These are phyloP conservation scores for Malurus cyaneus DNA, from an alignment of 2,113 vertebrate genomes.

Conservation along the genomic window DNA sequence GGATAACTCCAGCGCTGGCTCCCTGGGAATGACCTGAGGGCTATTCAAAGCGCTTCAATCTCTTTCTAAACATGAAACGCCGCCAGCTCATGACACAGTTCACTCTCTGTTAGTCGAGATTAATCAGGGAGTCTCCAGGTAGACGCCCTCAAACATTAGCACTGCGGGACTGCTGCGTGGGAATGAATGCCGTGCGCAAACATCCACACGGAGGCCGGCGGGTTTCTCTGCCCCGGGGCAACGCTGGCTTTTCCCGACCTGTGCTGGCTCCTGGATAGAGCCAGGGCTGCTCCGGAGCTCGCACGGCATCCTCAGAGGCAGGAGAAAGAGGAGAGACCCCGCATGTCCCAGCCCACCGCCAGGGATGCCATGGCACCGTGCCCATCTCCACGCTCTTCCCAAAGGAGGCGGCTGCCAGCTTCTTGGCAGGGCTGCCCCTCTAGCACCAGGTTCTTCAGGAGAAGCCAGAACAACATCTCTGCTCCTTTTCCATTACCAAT, in stretches of 20 bases:
- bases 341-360: rapidly evolving
- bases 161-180: background rate
- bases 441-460: background rate
- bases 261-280: background rate
- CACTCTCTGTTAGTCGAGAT: background rate
- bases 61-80: background rate
- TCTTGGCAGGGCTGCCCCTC: background rate
- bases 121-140: background rate
- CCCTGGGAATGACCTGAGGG: background rate
- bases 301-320: background rate
- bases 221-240: background rate
- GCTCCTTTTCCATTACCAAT: background rate
- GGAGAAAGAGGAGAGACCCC: rapidly evolving
- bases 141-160: rapidly evolving
- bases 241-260: background rate
- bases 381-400: background rate
- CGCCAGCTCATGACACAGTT: background rate
- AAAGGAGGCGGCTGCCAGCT: background rate
- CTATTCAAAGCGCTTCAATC: background rate
- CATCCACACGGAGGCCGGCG: background rate
- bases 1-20: background rate
- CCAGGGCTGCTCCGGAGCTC: background rate
- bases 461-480: background rate
- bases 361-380: background rate
- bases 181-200: background rate